Evolutionary conservation across 2,113 vertebrate genomes (phyloP), one percentile per base, ranked within the genome.

Genomic region (Catagonus wagneri): DNA sequence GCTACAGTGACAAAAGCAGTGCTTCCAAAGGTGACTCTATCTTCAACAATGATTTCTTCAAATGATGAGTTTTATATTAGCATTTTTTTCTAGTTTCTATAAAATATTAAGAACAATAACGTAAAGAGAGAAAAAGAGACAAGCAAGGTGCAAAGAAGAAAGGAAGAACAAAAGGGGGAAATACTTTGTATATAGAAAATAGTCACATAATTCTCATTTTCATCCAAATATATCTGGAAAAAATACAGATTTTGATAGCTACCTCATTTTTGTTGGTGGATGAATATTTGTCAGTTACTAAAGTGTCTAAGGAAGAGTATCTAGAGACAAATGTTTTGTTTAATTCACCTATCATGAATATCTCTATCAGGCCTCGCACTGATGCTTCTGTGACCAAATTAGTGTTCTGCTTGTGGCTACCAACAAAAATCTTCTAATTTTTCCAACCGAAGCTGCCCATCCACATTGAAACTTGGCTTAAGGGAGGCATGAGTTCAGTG

Each of bases 11-110:
- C 11, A 66, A 69, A 60, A 50, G 8, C 12, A 78, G 22, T 65
- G 12, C 50, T 71, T 79, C 17, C 3, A 50, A 20, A 36, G 16
- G 10, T 10, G 23, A 80, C 0, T 74, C 11, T 76, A 56, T 44
- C 11, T n/a, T 96, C 39, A 76, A 14, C 39, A 76, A 14, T 32
- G 8, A 85, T 89, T 60, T 92, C 58, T 44, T 71, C 69, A 32
- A 95, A 39, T 14, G 50, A 3, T 76, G 4, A 89, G 36, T 15
- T 83, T 71, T 72, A 58, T 29, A 54, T 39, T 68, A n/a, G 0
- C 3, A 50, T 76, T 36, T 90, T 1, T 92, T 94, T 90, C 69
- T 90, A 58, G 76, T 29, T 87, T 91, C 76, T 34, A 61, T 63
- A 32, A 89, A 86, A 81, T 60, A 93, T n/a, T 15, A 25, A 72